Base-by-base conservation (phyloP, 2,888 invertebrate genomes). In the Oscheius myriophilus region DNA sequence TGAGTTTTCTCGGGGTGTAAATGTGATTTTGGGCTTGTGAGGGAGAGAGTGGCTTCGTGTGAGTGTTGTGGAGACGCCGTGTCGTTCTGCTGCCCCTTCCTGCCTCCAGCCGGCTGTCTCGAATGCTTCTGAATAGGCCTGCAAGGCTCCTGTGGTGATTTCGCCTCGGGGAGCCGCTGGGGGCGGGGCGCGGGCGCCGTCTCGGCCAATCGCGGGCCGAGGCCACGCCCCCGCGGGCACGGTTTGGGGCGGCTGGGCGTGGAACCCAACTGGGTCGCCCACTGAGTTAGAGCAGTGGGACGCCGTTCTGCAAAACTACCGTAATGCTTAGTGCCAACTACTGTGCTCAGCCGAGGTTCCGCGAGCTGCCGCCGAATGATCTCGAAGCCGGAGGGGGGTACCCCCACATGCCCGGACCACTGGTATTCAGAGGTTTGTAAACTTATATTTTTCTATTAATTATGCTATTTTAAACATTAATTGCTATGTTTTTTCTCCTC, bases 241-340 rank as follows among this genome's bases (percentile, higher is more conserved):
- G 49, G 42, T 49, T 57, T 42, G 45, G 23, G 54, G 49, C 45
- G 25, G 23, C 16, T 3, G 49, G 58, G 26, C 2, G 43, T 21
- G 46, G 21, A 25, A 53, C 42, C 66, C 51, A 55, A 53, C 66
- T 65, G 64, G 53, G 64, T 59, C 57, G 58, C 66, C 66, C 66
- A 66, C 66, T 66, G 66, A 57, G 66, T 41, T 45, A 21, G 55
- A 65, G 64, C 64, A 43, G 64, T 53, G 45, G 64, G 55, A 65
- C 42, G 54, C 54, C 55, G 11, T 52, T 52, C 14, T n/a, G 2
- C 52, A 41, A 54, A 25, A 39, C 53, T 52, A 63, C 63, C 51
- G 51, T 63, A 25, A 65, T 65, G 64, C 64, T 53, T 65, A 65
- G 64, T 52, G 52, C 52, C 46, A 54, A 65, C 54, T 65, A 55